phyloP scores from a whole-genome alignment of 2,888 invertebrate genomes.

The Conomelus anceps region DNA sequence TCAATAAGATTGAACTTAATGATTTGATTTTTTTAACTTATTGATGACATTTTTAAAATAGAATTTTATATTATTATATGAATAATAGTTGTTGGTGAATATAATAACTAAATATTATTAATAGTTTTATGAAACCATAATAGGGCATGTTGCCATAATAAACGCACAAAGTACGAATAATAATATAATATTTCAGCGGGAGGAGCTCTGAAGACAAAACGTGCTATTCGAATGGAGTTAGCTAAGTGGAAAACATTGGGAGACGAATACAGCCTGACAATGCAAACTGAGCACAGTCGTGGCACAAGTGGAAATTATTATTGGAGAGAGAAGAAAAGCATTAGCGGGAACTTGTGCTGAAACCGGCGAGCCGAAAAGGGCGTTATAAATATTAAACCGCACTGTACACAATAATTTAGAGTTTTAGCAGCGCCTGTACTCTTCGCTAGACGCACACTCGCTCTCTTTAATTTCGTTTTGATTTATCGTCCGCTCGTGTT shows the following conservation, averaged over 20 bases:
- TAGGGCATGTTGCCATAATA: neutral
- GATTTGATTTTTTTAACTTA: too few relatives aligned
- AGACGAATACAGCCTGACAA: neutral
- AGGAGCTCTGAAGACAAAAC: neutral
- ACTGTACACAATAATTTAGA: neutral
- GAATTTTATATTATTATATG: neutral
- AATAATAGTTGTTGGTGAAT: neutral
- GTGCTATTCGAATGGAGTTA: neutral
- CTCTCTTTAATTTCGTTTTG: neutral
- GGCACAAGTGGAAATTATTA: neutral
- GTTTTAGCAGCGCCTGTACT: neutral
- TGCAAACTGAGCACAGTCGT: neutral
- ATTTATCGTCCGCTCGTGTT: neutral
- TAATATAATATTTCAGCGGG: neutral
- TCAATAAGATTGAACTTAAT: too few relatives aligned
- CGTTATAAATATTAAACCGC: neutral
- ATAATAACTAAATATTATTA: neutral
- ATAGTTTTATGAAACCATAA: neutral
- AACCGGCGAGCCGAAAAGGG: neutral
- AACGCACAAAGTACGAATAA: neutral
- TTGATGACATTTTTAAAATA: too few relatives aligned
- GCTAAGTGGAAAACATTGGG: neutral
- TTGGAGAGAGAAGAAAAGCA: neutral
- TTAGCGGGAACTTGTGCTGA: neutral
- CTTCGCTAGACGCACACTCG: neutral